phyloP scores from a whole-genome alignment of 2,797 vertebrate genomes.

The Trichosurus vulpecula region DNA sequence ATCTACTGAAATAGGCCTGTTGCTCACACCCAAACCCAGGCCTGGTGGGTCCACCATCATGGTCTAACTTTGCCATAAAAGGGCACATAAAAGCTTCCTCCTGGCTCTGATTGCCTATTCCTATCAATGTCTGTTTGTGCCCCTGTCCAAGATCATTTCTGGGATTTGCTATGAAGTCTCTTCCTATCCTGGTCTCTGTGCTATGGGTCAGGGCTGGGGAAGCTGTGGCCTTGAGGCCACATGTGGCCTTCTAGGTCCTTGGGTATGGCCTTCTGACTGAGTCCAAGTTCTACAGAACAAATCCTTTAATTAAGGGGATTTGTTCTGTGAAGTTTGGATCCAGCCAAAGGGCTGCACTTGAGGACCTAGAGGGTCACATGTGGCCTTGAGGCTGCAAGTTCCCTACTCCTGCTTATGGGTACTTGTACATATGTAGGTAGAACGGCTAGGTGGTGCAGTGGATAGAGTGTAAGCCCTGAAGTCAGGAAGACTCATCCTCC shows the following conservation, averaged over 20 bases:
- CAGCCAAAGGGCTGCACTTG: too few species aligned
- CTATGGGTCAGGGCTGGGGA: too few species aligned
- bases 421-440: neutral
- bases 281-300: too few species aligned
- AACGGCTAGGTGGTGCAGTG: neutral
- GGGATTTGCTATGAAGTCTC: neutral
- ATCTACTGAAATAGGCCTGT: neutral
- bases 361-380: too few species aligned
- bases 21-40: neutral
- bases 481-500: neutral
- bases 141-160: neutral
- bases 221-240: too few species aligned
- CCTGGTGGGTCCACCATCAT: neutral
- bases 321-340: too few species aligned
- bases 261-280: too few species aligned
- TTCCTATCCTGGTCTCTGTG: neutral
- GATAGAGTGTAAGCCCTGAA: neutral
- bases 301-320: too few species aligned
- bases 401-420: neutral
- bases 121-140: neutral
- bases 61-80: neutral
- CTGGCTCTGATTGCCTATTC: neutral
- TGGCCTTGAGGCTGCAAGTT: too few species aligned
- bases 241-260: too few species aligned
- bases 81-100: neutral